phyloP scores from a whole-genome alignment of 2,888 invertebrate genomes.

The Chironomus tentans region DNA sequence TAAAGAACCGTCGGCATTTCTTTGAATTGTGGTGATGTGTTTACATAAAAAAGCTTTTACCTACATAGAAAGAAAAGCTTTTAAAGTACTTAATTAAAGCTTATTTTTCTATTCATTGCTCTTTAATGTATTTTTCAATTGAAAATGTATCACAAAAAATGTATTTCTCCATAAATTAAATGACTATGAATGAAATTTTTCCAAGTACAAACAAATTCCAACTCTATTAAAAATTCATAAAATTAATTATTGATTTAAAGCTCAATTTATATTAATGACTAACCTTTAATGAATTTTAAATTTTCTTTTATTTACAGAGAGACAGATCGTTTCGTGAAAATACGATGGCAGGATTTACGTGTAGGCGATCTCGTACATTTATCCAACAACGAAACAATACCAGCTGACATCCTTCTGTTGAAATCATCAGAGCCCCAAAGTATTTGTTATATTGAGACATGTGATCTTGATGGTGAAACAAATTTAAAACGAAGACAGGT shows the following conservation, averaged over 20 bases:
- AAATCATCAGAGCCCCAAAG: slow-evolving; percentile 82
- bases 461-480: slow-evolving; percentile 93
- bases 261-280: neutral
- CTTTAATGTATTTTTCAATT: no score
- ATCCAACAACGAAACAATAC: slow-evolving; percentile 92
- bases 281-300: slow-evolving; percentile 7
- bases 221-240: neutral
- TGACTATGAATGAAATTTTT: no score
- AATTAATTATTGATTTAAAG: neutral
- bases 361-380: slow-evolving; percentile 93
- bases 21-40: no score
- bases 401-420: slow-evolving; percentile 87
- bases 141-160: no score
- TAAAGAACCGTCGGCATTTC: no score
- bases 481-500: slow-evolving; percentile 78
- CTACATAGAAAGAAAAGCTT: no score
- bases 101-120: no score
- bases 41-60: no score
- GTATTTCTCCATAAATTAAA: no score
- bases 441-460: slow-evolving; percentile 88
- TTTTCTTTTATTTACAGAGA: slow-evolving; percentile 51
- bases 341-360: slow-evolving; percentile 80
- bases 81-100: no score
- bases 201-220: no score
- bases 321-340: slow-evolving; percentile 69